These are phyloP conservation scores for Drosophila grimshawi DNA, from an alignment of 1,140 invertebrate species.

Conservation along the genomic window DNA sequence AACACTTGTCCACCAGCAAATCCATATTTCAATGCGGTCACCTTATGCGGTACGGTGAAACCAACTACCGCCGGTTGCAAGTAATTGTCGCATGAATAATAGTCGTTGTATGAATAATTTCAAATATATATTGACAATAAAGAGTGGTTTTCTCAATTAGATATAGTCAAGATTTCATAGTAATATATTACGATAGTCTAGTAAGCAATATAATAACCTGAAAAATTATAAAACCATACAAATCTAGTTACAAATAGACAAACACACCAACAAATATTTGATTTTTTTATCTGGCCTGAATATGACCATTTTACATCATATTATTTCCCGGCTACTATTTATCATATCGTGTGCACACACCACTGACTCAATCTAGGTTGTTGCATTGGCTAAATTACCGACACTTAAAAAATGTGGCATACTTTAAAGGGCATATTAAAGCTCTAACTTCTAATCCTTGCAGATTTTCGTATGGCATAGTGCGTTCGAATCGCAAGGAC, in stretches of 20 bases:
- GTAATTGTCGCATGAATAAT: slow-evolving; percentile 1
- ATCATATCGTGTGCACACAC: too few species aligned
- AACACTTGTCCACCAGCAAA: slow-evolving; percentile 9
- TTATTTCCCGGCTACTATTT: too few species aligned
- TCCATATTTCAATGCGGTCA: slow-evolving; percentile 52
- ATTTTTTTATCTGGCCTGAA: too few species aligned
- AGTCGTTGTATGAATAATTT: neutral
- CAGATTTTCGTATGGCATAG: too few species aligned
- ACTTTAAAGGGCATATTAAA: neutral
- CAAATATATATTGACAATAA: slow-evolving; percentile 10
- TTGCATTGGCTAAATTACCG: neutral
- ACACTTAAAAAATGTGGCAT: neutral
- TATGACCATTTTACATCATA: too few species aligned
- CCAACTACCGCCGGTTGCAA: slow-evolving; percentile 49
- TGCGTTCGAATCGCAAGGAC: too few species aligned
- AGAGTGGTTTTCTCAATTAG: neutral
- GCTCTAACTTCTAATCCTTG: too few species aligned
- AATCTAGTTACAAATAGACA: too few species aligned
- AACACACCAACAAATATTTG: too few species aligned
- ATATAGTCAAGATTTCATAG: neutral
- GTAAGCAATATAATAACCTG: too few species aligned
- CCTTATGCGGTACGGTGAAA: slow-evolving; percentile 27
- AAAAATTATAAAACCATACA: too few species aligned
- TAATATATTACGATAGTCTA: too few species aligned
- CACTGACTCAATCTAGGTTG: neutral